These are phyloP conservation scores for Neogale vison DNA, from an alignment of 2,113 vertebrate genomes.

Conservation along the genomic window DNA sequence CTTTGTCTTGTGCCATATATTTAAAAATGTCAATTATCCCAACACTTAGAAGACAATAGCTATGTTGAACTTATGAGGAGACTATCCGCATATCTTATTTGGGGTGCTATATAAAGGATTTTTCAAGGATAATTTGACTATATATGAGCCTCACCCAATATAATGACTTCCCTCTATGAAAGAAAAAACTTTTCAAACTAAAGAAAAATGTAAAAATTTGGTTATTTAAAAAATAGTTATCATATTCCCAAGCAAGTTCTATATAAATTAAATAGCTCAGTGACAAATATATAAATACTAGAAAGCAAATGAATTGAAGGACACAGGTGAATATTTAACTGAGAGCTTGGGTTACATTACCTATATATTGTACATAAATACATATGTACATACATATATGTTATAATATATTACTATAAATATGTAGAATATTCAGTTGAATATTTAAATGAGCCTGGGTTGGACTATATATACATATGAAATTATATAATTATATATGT, in stretches of 20 bases:
- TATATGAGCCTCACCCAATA: neutral
- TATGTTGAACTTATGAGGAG: neutral
- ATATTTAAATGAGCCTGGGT: no score
- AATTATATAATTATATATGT: neutral
- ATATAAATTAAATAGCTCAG: neutral
- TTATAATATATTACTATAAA: no score
- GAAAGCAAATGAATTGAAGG: neutral
- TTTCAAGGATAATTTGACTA: neutral
- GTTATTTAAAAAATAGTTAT: neutral
- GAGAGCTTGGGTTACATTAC: neutral
- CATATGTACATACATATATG: no score
- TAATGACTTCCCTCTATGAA: neutral
- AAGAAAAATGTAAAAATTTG: neutral
- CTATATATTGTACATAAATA: no score
- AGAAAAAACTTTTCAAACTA: neutral
- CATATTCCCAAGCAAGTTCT: neutral
- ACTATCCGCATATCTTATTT: neutral
- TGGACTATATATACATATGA: neutral
- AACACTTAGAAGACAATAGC: neutral
- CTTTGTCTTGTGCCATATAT: rapidly evolving
- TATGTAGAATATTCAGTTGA: no score
- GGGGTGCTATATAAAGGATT: neutral
- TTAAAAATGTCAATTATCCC: neutral
- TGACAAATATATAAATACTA: neutral
- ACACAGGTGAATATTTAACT: neutral